Conservation (phyloP, 2,888 invertebrate species). For the Siphlonurus alternatus region DNA sequence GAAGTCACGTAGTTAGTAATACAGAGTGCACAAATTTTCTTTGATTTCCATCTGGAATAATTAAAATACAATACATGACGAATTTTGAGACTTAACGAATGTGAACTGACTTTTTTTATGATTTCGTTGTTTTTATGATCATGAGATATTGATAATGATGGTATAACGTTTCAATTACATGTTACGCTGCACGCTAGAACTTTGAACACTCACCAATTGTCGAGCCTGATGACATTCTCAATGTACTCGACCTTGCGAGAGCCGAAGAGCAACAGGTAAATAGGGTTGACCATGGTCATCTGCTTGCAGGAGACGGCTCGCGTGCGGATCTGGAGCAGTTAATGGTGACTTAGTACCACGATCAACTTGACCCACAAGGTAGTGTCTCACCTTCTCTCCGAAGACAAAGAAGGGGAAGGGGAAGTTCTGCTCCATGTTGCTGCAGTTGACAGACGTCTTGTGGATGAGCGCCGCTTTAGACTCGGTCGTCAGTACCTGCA, state of each 20-base stretch:
- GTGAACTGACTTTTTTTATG: too few species aligned
- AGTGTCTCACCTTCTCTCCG: slow-evolving; percentile 63
- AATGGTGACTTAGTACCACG: neutral
- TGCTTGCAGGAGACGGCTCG: slow-evolving; percentile 92
- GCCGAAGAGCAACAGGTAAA: slow-evolving; percentile 84
- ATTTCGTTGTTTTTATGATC: too few species aligned
- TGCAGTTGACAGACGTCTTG: slow-evolving; percentile 92
- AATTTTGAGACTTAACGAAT: too few species aligned
- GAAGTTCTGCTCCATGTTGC: slow-evolving; percentile 64
- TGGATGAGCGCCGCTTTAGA: slow-evolving; percentile 88
- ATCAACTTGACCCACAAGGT: neutral
- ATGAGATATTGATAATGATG: too few species aligned
- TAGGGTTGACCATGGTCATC: slow-evolving; percentile 86
- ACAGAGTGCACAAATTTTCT: too few species aligned
- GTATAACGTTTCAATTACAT: too few species aligned
- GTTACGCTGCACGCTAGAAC: too few species aligned
- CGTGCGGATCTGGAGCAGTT: slow-evolving; percentile 54
- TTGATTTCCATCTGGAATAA: too few species aligned
- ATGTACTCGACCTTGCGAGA: slow-evolving; percentile 71
- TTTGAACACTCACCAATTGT: slow-evolving; percentile 75
- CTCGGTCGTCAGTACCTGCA: slow-evolving; percentile 89
- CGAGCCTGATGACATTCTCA: slow-evolving; percentile 60
- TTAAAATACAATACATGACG: too few species aligned
- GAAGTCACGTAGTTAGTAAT: too few species aligned
- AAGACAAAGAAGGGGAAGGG: slow-evolving; percentile 94